phyloP scores from a whole-genome alignment of 2,888 invertebrate genomes.

The Euspilapteryx auroguttella region DNA sequence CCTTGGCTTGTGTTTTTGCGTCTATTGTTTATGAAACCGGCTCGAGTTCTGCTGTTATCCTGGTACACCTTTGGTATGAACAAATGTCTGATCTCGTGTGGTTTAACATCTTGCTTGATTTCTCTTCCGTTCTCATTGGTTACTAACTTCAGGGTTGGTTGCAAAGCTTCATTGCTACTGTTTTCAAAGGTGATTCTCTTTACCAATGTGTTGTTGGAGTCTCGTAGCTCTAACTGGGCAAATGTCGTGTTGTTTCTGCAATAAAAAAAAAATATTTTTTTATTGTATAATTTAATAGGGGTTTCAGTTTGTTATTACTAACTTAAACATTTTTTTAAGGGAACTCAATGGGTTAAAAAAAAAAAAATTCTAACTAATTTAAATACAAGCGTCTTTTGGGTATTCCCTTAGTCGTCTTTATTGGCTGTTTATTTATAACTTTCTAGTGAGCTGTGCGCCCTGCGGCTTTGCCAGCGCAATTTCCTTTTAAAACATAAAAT shows the following conservation, averaged over 20 bases:
- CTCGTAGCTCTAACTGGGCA: constrained; percentile 45
- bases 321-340: too few species aligned
- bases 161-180: constrained; percentile 27
- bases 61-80: constrained; percentile 39
- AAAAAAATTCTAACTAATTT: too few species aligned
- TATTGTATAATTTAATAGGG: constrained; percentile 3
- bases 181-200: constrained; percentile 42
- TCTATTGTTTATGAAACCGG: constrained; percentile 40
- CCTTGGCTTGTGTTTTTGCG: constrained; percentile 22
- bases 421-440: too few species aligned
- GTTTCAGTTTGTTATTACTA: constrained; percentile 5
- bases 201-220: constrained; percentile 34
- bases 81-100: constrained; percentile 45
- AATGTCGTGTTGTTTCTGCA: constrained; percentile 49
- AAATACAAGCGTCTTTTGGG: too few species aligned
- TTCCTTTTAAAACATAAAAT: too few species aligned
- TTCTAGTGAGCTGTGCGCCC: too few species aligned
- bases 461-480: too few species aligned
- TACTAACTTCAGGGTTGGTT: constrained; percentile 28
- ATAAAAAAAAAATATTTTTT: constrained; percentile 11
- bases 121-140: constrained; percentile 38
- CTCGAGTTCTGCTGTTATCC: constrained; percentile 37
- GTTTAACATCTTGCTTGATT: constrained; percentile 38
- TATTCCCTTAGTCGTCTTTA: too few species aligned
- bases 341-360: too few species aligned